Percentiles rank a stretch among this genome's conserved stretches.
Evolutionary conservation across 2,797 vertebrate species (phyloP).

Genomic region (Lithobates pipiens): DNA sequence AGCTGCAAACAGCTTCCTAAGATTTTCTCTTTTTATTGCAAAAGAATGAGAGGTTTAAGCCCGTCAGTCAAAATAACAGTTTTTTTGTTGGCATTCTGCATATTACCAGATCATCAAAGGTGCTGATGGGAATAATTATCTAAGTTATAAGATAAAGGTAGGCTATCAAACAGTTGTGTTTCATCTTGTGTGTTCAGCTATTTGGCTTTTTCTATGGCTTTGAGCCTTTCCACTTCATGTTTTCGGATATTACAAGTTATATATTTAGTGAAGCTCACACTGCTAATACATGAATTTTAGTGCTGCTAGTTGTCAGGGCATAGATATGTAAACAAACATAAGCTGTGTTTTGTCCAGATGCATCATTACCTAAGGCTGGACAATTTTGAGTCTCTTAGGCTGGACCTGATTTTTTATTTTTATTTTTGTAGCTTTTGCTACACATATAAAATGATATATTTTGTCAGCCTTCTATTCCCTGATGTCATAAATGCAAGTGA

Average conservation of each 20-base stretch:
- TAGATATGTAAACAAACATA: neutral
- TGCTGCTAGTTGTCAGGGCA: neutral
- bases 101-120: constrained; percentile 63
- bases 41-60: constrained; percentile 76
- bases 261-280: neutral
- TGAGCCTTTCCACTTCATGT: neutral
- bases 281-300: neutral
- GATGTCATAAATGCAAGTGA: neutral
- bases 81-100: constrained; percentile 78
- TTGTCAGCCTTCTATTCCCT: neutral
- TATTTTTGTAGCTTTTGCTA: neutral
- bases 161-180: constrained; percentile 66
- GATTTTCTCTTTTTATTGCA: constrained; percentile 70
- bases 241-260: neutral
- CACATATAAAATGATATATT: neutral
- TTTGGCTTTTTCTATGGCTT: constrained; percentile 13
- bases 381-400: neutral
- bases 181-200: constrained; percentile 58
- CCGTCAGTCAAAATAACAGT: constrained; percentile 69
- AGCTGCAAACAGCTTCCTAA: constrained; percentile 76
- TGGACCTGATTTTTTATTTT: neutral
- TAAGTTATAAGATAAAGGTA: constrained; percentile 72
- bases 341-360: neutral
- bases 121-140: constrained; percentile 61
- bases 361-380: neutral